Percentiles rank a stretch among this genome's conserved stretches.
phyloP scores from a whole-genome alignment of 2,888 invertebrate species.

The Trissolcus japonicus region DNA sequence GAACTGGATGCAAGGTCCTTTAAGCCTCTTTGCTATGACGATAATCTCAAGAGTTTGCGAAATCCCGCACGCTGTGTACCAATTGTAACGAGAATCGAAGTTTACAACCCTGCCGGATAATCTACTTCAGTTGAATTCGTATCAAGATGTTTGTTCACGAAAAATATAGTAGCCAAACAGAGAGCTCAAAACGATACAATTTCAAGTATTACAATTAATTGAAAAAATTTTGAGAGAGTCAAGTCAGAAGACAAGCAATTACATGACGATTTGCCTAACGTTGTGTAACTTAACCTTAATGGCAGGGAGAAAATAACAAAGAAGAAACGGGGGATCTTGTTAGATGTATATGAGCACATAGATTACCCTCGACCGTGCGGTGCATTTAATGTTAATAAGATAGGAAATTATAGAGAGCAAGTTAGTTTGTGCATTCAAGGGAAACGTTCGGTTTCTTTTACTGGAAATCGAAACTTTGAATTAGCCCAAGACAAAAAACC shows the following conservation, averaged over 20 bases:
- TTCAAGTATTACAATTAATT: too few species aligned
- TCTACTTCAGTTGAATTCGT: slow-evolving; percentile 30
- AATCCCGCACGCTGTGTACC: slow-evolving; percentile 51
- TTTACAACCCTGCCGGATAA: slow-evolving; percentile 41
- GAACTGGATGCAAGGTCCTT: slow-evolving; percentile 44
- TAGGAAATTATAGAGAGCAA: too few species aligned
- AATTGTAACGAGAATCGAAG: slow-evolving; percentile 49
- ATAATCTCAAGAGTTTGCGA: slow-evolving; percentile 55
- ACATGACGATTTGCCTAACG: neutral
- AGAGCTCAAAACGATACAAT: neutral
- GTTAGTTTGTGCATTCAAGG: too few species aligned
- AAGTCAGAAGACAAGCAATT: slow-evolving; percentile 5
- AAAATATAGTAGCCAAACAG: slow-evolving; percentile 10
- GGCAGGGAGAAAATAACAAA: neutral
- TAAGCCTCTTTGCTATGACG: slow-evolving; percentile 54
- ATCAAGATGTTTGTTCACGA: slow-evolving; percentile 19
- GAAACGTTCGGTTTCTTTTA: too few species aligned
- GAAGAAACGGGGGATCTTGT: neutral
- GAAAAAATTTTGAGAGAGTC: neutral
- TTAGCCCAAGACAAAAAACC: too few species aligned
- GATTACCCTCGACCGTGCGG: too few species aligned
- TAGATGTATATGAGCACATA: too few species aligned
- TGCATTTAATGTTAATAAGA: neutral
- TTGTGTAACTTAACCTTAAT: neutral
- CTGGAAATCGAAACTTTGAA: too few species aligned